Evolutionary conservation across 2,888 invertebrate genomes (phyloP).

Genomic region (Heteropelma amictum): DNA sequence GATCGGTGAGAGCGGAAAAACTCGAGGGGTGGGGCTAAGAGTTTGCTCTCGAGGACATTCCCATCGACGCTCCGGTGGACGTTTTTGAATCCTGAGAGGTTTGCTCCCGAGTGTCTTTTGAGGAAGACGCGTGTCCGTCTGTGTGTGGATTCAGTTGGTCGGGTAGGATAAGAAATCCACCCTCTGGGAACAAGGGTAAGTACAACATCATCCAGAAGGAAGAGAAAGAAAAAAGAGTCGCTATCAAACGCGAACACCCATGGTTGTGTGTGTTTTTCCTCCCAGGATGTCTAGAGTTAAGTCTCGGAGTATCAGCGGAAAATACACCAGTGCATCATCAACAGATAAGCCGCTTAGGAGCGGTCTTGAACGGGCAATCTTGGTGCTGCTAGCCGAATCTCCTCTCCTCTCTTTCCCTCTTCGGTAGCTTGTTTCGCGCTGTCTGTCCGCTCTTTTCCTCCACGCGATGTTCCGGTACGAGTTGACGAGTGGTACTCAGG

Average conservation of each 20-base stretch:
- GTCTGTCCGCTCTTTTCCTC: too few relatives aligned
- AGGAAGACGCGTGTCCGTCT: too few relatives aligned
- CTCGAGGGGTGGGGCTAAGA: too few relatives aligned
- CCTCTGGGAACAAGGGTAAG: neutral
- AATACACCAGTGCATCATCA: slow-evolving; percentile 74
- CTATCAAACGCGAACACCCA: slow-evolving; percentile 73
- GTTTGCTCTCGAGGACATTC: too few relatives aligned
- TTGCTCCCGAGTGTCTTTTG: too few relatives aligned
- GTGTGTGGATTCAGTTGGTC: slow-evolving; percentile 50
- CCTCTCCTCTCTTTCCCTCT: slow-evolving; percentile 14
- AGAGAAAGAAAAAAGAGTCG: slow-evolving; percentile 66
- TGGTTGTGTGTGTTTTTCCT: slow-evolving; percentile 50
- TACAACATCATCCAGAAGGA: slow-evolving; percentile 24
- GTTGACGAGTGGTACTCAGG: too few relatives aligned
- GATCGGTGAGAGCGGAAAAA: too few relatives aligned
- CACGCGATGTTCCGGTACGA: too few relatives aligned
- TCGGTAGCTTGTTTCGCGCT: too few relatives aligned
- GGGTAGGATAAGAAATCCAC: slow-evolving; percentile 41
- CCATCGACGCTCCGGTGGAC: too few relatives aligned
- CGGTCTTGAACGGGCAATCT: slow-evolving; percentile 68
- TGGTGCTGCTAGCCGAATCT: slow-evolving; percentile 55
- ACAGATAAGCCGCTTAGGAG: slow-evolving; percentile 74
- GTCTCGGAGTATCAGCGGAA: slow-evolving; percentile 66
- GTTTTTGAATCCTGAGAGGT: too few relatives aligned
- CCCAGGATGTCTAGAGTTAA: too few relatives aligned